phyloP scores from a whole-genome alignment of 2,113 vertebrate genomes.

The Ptilorrhoa leucosticta region DNA sequence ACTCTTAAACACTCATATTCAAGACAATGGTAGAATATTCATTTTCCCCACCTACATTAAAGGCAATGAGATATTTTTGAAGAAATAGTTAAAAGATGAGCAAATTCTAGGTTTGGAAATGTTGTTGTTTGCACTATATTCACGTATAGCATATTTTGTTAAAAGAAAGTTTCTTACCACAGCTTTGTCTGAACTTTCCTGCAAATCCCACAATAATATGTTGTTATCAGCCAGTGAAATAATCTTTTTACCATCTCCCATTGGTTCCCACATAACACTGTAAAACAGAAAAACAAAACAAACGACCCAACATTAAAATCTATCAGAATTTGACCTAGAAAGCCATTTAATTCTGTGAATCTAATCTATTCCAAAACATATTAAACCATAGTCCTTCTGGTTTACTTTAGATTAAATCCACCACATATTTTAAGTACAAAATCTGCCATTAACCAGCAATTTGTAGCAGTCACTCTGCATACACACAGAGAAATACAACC shows the following conservation, averaged over 20 bases:
- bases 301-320: not conserved
- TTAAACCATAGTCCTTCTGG: not conserved
- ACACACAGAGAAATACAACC: not conserved
- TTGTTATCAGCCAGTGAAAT: conserved; percentile 94
- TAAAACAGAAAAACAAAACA: not conserved
- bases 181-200: conserved; percentile 87
- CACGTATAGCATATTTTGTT: not conserved
- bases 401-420: not conserved
- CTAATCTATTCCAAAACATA: not conserved
- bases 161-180: conserved; percentile 74
- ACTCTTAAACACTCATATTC: not conserved
- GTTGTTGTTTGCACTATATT: not conserved
- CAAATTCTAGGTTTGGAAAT: not conserved
- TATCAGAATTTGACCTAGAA: not conserved
- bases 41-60: not conserved
- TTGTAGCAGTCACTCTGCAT: not conserved
- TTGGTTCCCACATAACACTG: conserved; percentile 94
- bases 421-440: not conserved
- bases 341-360: not conserved
- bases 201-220: conserved; percentile 92
- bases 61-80: not conserved
- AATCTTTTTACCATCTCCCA: conserved; percentile 90
- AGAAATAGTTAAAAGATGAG: not conserved
- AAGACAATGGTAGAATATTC: not conserved
- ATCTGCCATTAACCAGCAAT: not conserved